Evolutionary conservation across 2,888 invertebrate genomes (phyloP).

Genomic region (Ptilodon capucinus): DNA sequence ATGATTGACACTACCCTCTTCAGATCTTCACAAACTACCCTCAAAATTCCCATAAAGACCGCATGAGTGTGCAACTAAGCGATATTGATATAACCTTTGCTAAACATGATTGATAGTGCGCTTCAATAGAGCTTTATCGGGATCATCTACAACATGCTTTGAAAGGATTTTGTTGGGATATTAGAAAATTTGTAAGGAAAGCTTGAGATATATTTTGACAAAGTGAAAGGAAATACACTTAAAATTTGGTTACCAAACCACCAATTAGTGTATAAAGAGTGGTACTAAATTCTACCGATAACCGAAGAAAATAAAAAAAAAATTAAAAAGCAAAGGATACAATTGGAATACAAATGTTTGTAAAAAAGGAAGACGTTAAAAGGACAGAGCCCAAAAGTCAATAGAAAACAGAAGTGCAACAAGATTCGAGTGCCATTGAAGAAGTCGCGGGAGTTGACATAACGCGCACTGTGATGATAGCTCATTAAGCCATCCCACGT

Average conservation of each 20-base stretch:
- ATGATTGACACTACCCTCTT: slow-evolving; percentile 55
- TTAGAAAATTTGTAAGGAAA: slow-evolving; percentile 46
- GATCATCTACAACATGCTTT: slow-evolving; percentile 53
- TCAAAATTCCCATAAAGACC: slow-evolving; percentile 59
- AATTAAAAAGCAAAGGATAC: background rate
- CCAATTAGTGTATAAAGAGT: too few relatives aligned
- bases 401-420: background rate
- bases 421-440: slow-evolving; percentile 27
- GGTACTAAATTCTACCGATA: too few relatives aligned
- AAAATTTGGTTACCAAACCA: too few relatives aligned
- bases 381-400: background rate
- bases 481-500: slow-evolving; percentile 47
- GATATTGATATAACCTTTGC: slow-evolving; percentile 73
- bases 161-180: slow-evolving; percentile 67
- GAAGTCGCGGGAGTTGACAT: slow-evolving; percentile 30
- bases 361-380: background rate
- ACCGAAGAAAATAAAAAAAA: background rate
- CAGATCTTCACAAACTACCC: slow-evolving; percentile 40
- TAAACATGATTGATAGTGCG: slow-evolving; percentile 79
- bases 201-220: background rate
- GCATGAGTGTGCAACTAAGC: slow-evolving; percentile 67
- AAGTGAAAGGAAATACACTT: background rate
- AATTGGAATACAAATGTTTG: background rate
- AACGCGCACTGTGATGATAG: slow-evolving; percentile 40
- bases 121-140: slow-evolving; percentile 65